Conservation (phyloP, 2,113 vertebrate species). For the Stictonetta naevosa region DNA sequence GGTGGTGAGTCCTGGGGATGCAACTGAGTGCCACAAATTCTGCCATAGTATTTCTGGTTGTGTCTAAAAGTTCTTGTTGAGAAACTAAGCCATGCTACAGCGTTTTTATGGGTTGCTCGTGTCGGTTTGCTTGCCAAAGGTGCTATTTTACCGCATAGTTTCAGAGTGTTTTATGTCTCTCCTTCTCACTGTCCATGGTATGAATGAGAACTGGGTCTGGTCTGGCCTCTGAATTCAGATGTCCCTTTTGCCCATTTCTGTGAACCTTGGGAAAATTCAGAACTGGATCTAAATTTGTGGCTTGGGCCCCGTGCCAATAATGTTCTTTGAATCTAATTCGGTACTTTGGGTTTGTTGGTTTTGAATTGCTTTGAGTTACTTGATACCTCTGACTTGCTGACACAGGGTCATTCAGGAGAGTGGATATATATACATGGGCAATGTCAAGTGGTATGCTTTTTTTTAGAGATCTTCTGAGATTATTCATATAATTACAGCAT, state of each 20-base stretch:
- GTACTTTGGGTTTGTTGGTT: conserved; percentile 63
- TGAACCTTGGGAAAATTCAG: conserved; percentile 43
- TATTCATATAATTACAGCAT: conserved; percentile 35
- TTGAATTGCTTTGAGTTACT: conserved; percentile 68
- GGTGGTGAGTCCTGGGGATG: background rate
- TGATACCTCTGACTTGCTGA: conserved; percentile 60
- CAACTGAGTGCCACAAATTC: background rate
- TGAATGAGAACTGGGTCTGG: background rate
- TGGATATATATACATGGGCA: conserved; percentile 8
- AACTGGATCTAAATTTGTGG: conserved; percentile 39
- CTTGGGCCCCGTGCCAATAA: conserved; percentile 11
- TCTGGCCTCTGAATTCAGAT: background rate
- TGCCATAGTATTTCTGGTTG: background rate
- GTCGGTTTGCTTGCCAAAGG: background rate
- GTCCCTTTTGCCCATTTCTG: background rate
- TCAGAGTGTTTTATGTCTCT: background rate
- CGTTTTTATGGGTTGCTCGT: background rate
- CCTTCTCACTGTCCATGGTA: background rate
- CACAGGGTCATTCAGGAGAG: conserved; percentile 16
- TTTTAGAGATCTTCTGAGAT: conserved; percentile 40
- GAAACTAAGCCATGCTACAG: background rate
- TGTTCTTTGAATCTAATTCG: conserved; percentile 50
- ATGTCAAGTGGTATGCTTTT: conserved; percentile 55
- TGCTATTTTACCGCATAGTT: background rate
- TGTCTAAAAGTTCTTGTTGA: background rate